Evolutionary conservation across 2,797 vertebrate genomes (phyloP).

Genomic region (Aplochiton taeniatus): DNA sequence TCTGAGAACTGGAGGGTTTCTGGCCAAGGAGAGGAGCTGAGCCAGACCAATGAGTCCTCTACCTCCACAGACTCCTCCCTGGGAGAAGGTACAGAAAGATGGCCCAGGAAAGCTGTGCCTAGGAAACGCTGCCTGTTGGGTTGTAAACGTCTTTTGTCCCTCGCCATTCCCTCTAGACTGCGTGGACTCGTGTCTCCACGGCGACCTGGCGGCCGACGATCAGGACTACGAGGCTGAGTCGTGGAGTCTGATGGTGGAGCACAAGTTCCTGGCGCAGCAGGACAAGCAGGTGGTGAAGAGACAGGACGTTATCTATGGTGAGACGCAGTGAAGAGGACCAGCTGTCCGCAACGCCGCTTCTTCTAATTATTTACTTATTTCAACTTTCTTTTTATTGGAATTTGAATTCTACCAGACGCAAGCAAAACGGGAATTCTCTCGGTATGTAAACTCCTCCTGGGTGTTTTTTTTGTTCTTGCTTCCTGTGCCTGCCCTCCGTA

Average conservation of each 20-base stretch:
- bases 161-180: slow-evolving; percentile 70
- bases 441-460: not conserved
- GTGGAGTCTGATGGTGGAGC: slow-evolving; percentile 90
- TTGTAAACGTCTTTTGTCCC: not conserved
- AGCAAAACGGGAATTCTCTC: not conserved
- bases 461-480: not conserved
- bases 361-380: too few relatives aligned
- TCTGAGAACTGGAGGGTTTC: slow-evolving; percentile 73
- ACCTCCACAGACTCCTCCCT: slow-evolving; percentile 82
- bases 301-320: slow-evolving; percentile 97
- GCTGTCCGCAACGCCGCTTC: not conserved
- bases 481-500: slow-evolving; percentile 46
- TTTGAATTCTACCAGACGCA: not conserved
- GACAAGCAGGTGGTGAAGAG: slow-evolving; percentile 88
- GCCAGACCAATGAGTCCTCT: slow-evolving; percentile 77
- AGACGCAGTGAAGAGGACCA: slow-evolving; percentile 36
- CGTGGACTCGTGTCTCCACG: slow-evolving; percentile 79
- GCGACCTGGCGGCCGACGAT: slow-evolving; percentile 78
- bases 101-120: not conserved
- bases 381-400: too few relatives aligned
- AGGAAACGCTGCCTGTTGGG: not conserved
- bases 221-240: slow-evolving; percentile 90
- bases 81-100: slow-evolving; percentile 81
- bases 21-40: slow-evolving; percentile 83
- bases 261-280: slow-evolving; percentile 85